Percentiles rank a stretch among this genome's conserved stretches.
Conservation (phyloP, 2,113 vertebrate genomes). For the Platichthys stellatus region DNA sequence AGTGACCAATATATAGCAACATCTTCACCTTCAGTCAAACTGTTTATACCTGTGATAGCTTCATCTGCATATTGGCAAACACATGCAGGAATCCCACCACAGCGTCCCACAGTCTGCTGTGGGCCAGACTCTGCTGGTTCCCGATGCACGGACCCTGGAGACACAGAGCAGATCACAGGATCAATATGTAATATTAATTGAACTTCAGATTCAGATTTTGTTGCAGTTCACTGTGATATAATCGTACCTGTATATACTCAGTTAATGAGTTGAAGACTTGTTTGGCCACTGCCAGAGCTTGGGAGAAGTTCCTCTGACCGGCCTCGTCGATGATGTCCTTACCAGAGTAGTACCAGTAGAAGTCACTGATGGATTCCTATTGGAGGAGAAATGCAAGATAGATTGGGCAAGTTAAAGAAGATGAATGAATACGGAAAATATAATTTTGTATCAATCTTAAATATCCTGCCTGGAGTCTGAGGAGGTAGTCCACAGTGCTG, state of each 20-base stretch:
- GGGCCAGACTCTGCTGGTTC: constrained; percentile 97
- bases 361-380: constrained; percentile 98
- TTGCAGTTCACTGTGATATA: background rate
- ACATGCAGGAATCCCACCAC: constrained; percentile 98
- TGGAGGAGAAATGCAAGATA: constrained; percentile 27
- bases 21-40: background rate
- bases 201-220: background rate
- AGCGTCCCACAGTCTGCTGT: constrained; percentile 96
- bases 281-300: constrained; percentile 94
- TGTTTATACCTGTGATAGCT: constrained; percentile 92
- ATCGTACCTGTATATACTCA: constrained; percentile 96
- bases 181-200: background rate
- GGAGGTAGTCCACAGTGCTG: constrained; percentile 96
- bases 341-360: constrained; percentile 99
- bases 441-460: background rate
- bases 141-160: constrained; percentile 93
- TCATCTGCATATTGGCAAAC: constrained; percentile 99
- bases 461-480: constrained; percentile 90
- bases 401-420: background rate
- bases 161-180: background rate
- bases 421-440: background rate
- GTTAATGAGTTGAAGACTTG: constrained; percentile 99
- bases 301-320: constrained; percentile 97
- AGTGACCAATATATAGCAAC: background rate
- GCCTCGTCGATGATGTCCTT: constrained; percentile 96